Base-by-base conservation (phyloP, 2,888 invertebrate genomes). In the Drosophila falleni region DNA sequence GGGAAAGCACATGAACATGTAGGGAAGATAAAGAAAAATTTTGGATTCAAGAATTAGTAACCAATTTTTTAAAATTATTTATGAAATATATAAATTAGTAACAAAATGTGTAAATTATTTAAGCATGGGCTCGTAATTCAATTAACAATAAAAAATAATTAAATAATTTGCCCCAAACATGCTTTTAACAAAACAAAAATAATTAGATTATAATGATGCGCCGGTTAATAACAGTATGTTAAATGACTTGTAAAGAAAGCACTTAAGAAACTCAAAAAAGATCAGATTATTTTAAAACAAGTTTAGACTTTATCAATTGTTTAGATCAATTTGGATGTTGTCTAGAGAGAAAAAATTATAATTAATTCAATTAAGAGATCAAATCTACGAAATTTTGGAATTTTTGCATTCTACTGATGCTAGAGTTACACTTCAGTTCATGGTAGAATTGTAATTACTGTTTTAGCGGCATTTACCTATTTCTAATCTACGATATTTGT, bases 401-500 rank as follows among this genome's bases (percentile, higher is more conserved):
- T 26, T 49, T 46, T 29, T 44, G 49, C 56, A 67, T 60, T 68
- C 78, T 78, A 76, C 50, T 19, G 39, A 39, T 56, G 47, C 53
- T 62, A 42, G 13, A 33, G 35, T 41, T 47, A 46, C 44, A 59
- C 56, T 70, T 72, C 53, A 61, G n/a, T 61, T 62, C 41, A 71
- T 68, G 46, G 16, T 58, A 51, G 44, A 51, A 65, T 53, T 80
- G 71, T 55, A 13, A 51, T 78, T 49, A 60, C 66, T 69, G 60
- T 71, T 69, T 73, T 74, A 79, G 80, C 77, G 77, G 71, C 90
- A 92, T 92, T 93, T 93, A 93, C 93, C 93, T 92, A 93, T 91
- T 90, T 93, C 93, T 93, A 93, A 92, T 93, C 92, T 93, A 93
- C 92, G 93, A 92, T 93, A 93, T 92, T 93, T 93, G 90, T 92